Evolutionary conservation across 2,888 invertebrate species (phyloP).

Genomic region (Adela reaumurella): DNA sequence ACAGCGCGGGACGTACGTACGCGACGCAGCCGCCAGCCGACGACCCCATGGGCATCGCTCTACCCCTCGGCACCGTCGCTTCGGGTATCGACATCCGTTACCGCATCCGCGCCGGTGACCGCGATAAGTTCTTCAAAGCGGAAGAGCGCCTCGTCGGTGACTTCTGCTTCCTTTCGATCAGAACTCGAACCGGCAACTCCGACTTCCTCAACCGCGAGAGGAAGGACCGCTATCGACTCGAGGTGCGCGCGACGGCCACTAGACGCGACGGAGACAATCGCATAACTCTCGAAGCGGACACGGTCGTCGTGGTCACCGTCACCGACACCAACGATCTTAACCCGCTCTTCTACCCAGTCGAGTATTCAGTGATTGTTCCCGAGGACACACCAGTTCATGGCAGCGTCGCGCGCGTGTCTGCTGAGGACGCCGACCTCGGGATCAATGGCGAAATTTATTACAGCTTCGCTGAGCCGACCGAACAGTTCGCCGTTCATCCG

Average conservation of each 20-base stretch:
- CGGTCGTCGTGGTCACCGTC: conserved; percentile 67
- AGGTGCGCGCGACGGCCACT: conserved; percentile 68
- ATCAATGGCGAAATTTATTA: conserved; percentile 97
- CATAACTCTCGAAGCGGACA: conserved; percentile 64
- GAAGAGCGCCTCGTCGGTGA: conserved; percentile 88
- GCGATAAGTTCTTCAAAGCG: conserved; percentile 88
- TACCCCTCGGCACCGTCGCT: conserved; percentile 33
- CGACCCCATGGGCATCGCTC: conserved; percentile 75
- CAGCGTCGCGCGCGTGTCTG: conserved; percentile 74
- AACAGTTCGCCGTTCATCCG: conserved; percentile 90
- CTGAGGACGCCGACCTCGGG: conserved; percentile 95
- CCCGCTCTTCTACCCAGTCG: conserved; percentile 88
- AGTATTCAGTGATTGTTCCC: conserved; percentile 81
- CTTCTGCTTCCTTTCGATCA: conserved; percentile 87
- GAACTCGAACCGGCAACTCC: conserved; percentile 82
- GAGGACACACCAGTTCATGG: conserved; percentile 86
- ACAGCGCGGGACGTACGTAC: conserved; percentile 87
- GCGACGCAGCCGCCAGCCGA: conserved; percentile 67
- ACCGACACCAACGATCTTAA: conserved; percentile 88
- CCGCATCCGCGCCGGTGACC: conserved; percentile 84
- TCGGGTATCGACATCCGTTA: conserved; percentile 63
- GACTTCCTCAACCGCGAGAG: conserved; percentile 93
- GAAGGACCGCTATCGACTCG: conserved; percentile 75
- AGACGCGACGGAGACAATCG: conserved; percentile 56
- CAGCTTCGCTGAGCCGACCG: conserved; percentile 77